A percentile compares a stretch with the other conserved stretches of the same genome.
phyloP scores from a whole-genome alignment of 37 sponge, comb jelly and placozoan genomes.

The Aphrocallistes beatrix region DNA sequence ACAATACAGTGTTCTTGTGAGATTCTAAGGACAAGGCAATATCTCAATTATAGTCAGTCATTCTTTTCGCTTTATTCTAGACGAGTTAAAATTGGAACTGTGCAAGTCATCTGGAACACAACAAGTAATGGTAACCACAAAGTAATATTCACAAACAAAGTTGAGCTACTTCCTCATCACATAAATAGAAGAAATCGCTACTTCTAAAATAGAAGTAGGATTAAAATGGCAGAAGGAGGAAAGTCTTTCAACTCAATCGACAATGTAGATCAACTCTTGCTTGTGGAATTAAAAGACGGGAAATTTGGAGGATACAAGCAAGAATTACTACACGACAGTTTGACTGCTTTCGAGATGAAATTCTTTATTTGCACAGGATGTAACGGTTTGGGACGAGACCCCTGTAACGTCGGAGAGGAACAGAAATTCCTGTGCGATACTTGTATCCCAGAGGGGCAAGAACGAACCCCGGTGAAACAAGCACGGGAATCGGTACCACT shows the following conservation, averaged over 20 bases:
- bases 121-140: too few relatives aligned
- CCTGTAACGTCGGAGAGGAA: not conserved
- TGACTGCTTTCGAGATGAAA: not conserved
- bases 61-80: too few relatives aligned
- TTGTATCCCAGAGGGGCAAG: not conserved
- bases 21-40: too few relatives aligned
- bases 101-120: too few relatives aligned
- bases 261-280: not conserved
- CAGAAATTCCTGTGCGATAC: not conserved
- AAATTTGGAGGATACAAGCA: not conserved
- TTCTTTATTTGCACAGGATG: not conserved
- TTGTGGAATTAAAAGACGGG: not conserved
- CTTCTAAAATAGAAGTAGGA: not conserved
- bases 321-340: not conserved
- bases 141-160: too few relatives aligned
- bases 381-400: not conserved
- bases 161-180: too few relatives aligned
- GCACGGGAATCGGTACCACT: not conserved
- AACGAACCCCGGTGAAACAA: not conserved
- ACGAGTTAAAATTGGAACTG: too few relatives aligned
- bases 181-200: too few relatives aligned
- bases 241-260: not conserved
- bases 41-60: too few relatives aligned
- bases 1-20: too few relatives aligned
- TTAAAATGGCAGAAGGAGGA: not conserved